Evolutionary conservation across 2,888 invertebrate species (phyloP).

Genomic region (Amphipyra berbera): DNA sequence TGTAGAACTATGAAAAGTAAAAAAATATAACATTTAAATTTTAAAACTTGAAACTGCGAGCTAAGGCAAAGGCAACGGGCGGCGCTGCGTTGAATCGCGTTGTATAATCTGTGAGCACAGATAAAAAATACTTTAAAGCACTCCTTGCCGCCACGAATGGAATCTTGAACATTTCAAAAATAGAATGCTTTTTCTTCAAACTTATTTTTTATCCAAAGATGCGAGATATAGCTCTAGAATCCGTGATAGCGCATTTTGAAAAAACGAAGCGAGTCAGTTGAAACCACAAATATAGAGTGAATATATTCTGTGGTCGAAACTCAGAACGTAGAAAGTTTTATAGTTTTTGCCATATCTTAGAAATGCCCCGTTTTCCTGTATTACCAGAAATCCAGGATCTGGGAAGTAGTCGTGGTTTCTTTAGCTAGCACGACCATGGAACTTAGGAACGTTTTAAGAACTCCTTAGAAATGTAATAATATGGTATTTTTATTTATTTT

Average conservation of each 20-base stretch:
- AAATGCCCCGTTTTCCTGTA: no score
- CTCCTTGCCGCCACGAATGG: constrained; percentile 47
- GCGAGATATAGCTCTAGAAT: constrained; percentile 13
- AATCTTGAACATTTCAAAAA: constrained; percentile 46
- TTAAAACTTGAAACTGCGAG: constrained; percentile 34
- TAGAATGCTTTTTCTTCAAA: constrained; percentile 33
- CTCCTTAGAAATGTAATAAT: no score
- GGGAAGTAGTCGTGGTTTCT: no score
- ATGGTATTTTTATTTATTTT: no score
- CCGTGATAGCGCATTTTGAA: constrained; percentile 15
- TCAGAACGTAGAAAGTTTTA: no score
- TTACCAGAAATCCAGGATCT: no score
- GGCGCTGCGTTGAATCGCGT: constrained; percentile 27
- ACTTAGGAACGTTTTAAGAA: no score
- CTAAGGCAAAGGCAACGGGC: constrained; percentile 17
- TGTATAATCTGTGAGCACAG: constrained; percentile 42
- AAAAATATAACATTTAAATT: constrained; percentile 35
- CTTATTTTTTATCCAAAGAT: constrained; percentile 19
- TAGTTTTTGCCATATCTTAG: no score
- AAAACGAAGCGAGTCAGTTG: background rate
- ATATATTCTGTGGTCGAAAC: no score
- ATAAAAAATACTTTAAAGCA: constrained; percentile 45
- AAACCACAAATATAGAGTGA: no score
- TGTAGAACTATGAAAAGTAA: background rate
- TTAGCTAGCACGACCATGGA: no score